Base-by-base conservation (phyloP, 2,113 vertebrate species). In the Madoqua kirkii region DNA sequence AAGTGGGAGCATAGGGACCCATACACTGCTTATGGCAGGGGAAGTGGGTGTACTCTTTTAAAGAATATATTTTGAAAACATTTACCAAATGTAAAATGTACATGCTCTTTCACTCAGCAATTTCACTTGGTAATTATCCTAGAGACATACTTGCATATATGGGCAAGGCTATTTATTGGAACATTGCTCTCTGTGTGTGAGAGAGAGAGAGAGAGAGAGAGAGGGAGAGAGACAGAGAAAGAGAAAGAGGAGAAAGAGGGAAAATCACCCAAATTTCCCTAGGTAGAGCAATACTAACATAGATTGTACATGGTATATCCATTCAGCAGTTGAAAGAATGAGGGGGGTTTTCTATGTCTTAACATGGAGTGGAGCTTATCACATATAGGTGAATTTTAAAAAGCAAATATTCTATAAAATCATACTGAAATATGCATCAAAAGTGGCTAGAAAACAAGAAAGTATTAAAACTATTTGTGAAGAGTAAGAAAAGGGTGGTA, bases 381-480 rank as follows among this genome's bases (percentile, higher is more conserved):
- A 43, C 36, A 36, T 88, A 89, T 76, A 76, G 74, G 50, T 52
- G 54, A n/a, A 21, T 71, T 71, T 71, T 23, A 64, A 57, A 67
- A 31, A 67, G 10, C 45, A 59, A 92, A 89, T 7, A 25, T 92
- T 89, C 54, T 78, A 90, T 94, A 91, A 95, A 87, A 52, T 50
- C 40, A 59, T 76, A 12, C 15, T 86, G 54, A 50, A 74, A 82
- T 45, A 57, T 17, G 36, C 21, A 36, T 10, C 50, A 52, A 71
- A 86, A 88, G 36, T 84, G 85, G 11, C 31, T 71, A 59, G 33
- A 23, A 67, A 57, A 78, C 16, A 89, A 95, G 71, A 67, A 55
- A 62, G 19, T 21, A 33, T 76, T 91, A 64, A 64, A 64, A 43
- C 17, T 81, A 91, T 23, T 40, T 84, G 67, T 45, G 23, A 59